Percentiles rank a stretch among this genome's conserved stretches.
Conservation (phyloP, 1,140 invertebrate species). For the Drosophila kikkawai region DNA sequence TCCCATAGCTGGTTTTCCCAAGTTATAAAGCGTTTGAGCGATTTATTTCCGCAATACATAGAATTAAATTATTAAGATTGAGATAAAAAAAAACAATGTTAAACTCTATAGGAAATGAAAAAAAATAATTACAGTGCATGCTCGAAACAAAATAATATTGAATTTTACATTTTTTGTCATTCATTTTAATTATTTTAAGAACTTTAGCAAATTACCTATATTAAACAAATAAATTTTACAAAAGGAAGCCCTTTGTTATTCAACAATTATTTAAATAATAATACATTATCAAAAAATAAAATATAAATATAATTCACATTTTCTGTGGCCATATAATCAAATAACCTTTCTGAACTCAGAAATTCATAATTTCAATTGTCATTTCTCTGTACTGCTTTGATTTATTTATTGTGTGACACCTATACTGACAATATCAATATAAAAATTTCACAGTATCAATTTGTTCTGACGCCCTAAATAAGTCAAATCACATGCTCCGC, state of each 20-base stretch:
- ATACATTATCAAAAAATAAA: no score
- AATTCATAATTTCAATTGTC: background rate
- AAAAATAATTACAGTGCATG: background rate
- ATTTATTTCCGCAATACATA: background rate
- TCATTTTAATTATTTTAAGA: background rate
- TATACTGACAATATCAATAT: background rate
- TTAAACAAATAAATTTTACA: background rate
- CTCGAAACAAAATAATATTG: background rate
- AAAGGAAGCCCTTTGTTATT: background rate
- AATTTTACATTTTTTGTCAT: background rate
- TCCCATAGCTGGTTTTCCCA: background rate
- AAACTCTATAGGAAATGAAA: background rate
- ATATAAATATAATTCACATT: no score
- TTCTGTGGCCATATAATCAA: background rate
- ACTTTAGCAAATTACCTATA: background rate
- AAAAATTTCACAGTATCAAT: background rate
- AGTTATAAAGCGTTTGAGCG: background rate
- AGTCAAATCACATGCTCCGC: constrained; percentile 49
- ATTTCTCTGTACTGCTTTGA: background rate
- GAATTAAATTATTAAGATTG: background rate
- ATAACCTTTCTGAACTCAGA: background rate
- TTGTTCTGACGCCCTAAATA: background rate
- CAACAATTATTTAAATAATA: no score
- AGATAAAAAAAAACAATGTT: background rate
- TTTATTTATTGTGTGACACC: background rate